phyloP scores from a whole-genome alignment of 2,888 invertebrate genomes.

The Physocephala rufipes region DNA sequence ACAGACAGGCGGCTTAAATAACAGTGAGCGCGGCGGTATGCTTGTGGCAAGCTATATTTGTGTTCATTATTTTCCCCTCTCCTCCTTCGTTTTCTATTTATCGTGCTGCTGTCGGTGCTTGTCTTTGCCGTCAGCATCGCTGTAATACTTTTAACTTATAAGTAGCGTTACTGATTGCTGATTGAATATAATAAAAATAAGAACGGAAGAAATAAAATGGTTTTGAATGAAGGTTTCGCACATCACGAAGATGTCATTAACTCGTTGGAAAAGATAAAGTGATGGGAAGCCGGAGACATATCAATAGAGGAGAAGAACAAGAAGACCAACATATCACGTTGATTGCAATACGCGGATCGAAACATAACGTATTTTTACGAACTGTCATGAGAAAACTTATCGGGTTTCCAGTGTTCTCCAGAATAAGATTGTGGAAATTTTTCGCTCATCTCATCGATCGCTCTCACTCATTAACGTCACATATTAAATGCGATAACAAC shows the following conservation, averaged over 20 bases:
- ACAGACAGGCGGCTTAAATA: conserved; percentile 35
- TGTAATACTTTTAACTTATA: conserved; percentile 44
- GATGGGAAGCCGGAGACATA: neutral
- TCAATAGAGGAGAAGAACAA: neutral
- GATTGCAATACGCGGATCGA: too few species aligned
- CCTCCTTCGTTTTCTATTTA: conserved; percentile 1
- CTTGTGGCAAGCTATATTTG: conserved; percentile 23
- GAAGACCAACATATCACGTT: too few species aligned
- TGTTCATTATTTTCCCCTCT: conserved; percentile 14
- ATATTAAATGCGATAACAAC: too few species aligned
- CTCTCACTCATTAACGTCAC: too few species aligned
- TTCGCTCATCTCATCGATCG: too few species aligned
- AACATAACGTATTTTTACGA: too few species aligned
- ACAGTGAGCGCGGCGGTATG: conserved; percentile 41
- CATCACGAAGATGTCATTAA: conserved; percentile 25
- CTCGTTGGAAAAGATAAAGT: neutral
- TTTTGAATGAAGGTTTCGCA: conserved; percentile 29
- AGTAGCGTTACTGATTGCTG: conserved; percentile 54
- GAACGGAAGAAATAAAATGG: too few species aligned
- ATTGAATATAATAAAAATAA: conserved; percentile 18
- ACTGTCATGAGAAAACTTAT: too few species aligned
- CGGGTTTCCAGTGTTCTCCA: too few species aligned
- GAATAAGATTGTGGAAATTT: too few species aligned
- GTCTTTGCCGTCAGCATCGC: conserved; percentile 34
- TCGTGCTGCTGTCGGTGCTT: conserved; percentile 5